Base-by-base conservation (phyloP, 2,888 invertebrate species). In the Oligia fasciuncula region DNA sequence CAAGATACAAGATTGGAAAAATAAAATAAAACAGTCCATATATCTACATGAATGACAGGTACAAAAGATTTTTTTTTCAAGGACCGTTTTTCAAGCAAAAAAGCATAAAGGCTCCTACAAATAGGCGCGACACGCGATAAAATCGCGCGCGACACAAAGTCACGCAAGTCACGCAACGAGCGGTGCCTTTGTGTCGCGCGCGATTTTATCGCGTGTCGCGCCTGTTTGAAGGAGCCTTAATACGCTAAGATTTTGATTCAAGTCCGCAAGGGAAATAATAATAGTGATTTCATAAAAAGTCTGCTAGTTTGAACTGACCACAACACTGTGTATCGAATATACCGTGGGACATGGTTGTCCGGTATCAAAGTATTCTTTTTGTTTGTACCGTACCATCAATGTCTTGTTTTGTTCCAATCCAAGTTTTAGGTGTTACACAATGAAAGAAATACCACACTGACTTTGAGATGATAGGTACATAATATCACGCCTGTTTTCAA, bases 311-410 rank as follows among this genome's bases (percentile, higher is more conserved):
- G 13, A 80, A 67, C 11, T 80, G 77, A 67, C 77, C 54, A 67
- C 70, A 23, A 74, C 76, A 60, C 17, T 51, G 65, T 79, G 51
- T 69, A 60, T 79, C 62, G 71, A 62, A 87, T 76, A 63, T 68
- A 29, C 46, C 60, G 84, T 77, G 68, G 68, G 69, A 75, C 76
- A 82, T 70, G 69, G 73, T 77, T 87, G 83, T 80, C 76, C 69
- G 66, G 43, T 85, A 57, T 79, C 83, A n/a, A 65, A 73, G 23
- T 62, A 13, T 75, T 67, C 29, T 79, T 81, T 81, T 83, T 84
- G 83, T 84, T 83, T 76, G 65, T 74, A 75, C 63, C 65, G 68
- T 77, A 81, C 85, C 35, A 46, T 77, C 73, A 71, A 87, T 84
- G 85, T 75, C 43, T 81, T 70, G 73, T 78, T 85, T 86, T 84